These are phyloP conservation scores for Boleophthalmus pectinirostris DNA, from an alignment of 2,113 vertebrate genomes.

Conservation along the genomic window DNA sequence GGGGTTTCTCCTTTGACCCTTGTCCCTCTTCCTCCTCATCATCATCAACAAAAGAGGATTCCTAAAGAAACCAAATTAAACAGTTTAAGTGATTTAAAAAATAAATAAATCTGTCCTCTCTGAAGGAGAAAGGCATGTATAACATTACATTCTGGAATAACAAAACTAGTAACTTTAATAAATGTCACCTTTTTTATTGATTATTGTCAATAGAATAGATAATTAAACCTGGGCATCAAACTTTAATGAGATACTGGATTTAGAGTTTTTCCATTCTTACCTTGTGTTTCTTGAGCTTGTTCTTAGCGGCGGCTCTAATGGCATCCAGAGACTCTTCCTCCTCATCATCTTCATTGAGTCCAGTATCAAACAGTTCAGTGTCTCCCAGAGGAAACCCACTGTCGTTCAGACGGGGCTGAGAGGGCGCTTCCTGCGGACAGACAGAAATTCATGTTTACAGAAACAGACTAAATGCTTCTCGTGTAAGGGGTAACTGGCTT, in stretches of 20 bases:
- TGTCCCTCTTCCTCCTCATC: slow-evolving; percentile 47
- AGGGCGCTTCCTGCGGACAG: slow-evolving; percentile 35
- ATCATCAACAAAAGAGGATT: slow-evolving; percentile 43
- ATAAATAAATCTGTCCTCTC: too few species aligned
- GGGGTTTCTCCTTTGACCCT: slow-evolving; percentile 50
- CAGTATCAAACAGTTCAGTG: slow-evolving; percentile 88
- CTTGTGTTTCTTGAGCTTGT: slow-evolving; percentile 83
- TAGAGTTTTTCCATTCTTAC: slow-evolving; percentile 55
- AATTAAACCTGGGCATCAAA: too few species aligned
- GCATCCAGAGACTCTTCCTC: slow-evolving; percentile 87
- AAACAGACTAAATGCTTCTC: too few species aligned
- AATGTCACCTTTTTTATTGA: too few species aligned
- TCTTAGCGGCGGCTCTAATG: slow-evolving; percentile 83
- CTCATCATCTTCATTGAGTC: slow-evolving; percentile 79
- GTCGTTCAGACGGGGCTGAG: slow-evolving; percentile 74
- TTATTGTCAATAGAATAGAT: too few species aligned
- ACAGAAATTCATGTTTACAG: too few species aligned
- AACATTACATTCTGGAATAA: too few species aligned
- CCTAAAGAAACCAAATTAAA: slow-evolving; percentile 28
- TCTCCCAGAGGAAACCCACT: slow-evolving; percentile 89
- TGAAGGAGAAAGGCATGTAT: too few species aligned
- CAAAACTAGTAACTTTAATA: too few species aligned
- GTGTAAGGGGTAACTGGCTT: too few species aligned
- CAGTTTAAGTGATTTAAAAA: background rate
- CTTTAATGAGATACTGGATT: too few species aligned